Percentiles rank a stretch among this genome's conserved stretches.
Conservation (phyloP, 2,113 vertebrate genomes). For the Arenaria interpres region DNA sequence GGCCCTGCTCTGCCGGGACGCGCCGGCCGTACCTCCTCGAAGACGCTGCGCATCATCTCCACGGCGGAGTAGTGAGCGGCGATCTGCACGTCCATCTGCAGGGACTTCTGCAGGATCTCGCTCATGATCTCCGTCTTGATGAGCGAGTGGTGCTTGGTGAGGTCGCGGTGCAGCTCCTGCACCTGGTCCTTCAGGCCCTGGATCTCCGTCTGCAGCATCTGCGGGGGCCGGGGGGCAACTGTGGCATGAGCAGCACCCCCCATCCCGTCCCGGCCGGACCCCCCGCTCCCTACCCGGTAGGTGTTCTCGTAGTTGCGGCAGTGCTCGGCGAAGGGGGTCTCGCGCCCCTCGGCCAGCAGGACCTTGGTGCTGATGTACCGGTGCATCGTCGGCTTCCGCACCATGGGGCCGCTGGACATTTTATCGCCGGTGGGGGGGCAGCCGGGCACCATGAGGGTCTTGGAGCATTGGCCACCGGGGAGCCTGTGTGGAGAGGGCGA, state of each 20-base stretch:
- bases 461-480: slow-evolving; percentile 54
- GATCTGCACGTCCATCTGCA: slow-evolving; percentile 87
- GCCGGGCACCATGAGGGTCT: slow-evolving; percentile 74
- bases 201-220: slow-evolving; percentile 87
- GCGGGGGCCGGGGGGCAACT: rapidly evolving
- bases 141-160: slow-evolving; percentile 93
- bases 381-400: slow-evolving; percentile 82
- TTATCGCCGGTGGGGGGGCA: slow-evolving; percentile 78
- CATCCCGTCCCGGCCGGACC: rapidly evolving
- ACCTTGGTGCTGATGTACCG: slow-evolving; percentile 92
- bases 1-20: rapidly evolving
- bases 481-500: slow-evolving; percentile 27
- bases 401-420: slow-evolving; percentile 74
- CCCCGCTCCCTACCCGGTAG: slow-evolving; percentile 76
- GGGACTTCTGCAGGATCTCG: slow-evolving; percentile 85
- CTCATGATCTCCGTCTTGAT: slow-evolving; percentile 89
- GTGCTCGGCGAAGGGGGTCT: slow-evolving; percentile 87
- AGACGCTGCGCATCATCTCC: slow-evolving; percentile 84
- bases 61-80: slow-evolving; percentile 78
- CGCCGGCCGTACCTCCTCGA: slow-evolving; percentile 82
- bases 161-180: slow-evolving; percentile 91
- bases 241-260: rapidly evolving
- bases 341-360: slow-evolving; percentile 84
- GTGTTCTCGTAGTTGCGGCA: slow-evolving; percentile 87
- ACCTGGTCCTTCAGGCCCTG: slow-evolving; percentile 93